Conservation (phyloP, 64 coral and sea anemone genomes). For the Actinia equina region DNA sequence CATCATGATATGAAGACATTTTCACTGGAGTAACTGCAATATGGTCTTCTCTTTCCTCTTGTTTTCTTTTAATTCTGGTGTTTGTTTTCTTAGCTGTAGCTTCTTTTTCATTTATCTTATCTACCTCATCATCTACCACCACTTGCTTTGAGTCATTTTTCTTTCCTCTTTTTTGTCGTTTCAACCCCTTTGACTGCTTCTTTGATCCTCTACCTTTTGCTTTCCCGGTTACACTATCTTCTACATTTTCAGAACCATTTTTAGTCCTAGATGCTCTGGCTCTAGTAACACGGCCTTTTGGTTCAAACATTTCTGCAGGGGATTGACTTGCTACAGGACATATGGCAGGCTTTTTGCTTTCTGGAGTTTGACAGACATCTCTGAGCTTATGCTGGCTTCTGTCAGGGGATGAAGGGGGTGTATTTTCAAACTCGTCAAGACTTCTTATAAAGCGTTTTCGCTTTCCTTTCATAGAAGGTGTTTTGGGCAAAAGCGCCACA, state of each 20-base stretch:
- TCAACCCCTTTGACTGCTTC: not conserved
- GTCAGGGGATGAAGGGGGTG: slow-evolving; percentile 5
- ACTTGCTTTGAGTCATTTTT: slow-evolving; percentile 31
- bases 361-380: not conserved
- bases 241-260: not conserved
- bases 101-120: not conserved
- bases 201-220: not conserved
- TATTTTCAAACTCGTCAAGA: slow-evolving; percentile 41
- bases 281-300: not conserved
- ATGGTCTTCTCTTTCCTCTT: not conserved
- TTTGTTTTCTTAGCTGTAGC: not conserved
- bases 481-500: slow-evolving; percentile 71
- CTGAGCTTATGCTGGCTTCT: slow-evolving; percentile 5
- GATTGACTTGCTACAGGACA: not conserved
- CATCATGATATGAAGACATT: not conserved
- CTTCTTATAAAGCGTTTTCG: slow-evolving; percentile 29
- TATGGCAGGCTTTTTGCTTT: slow-evolving; percentile 26
- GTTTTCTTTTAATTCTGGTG: slow-evolving; percentile 21
- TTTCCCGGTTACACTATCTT: slow-evolving; percentile 18
- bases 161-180: slow-evolving; percentile 6
- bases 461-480: slow-evolving; percentile 85
- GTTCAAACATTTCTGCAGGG: not conserved
- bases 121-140: not conserved
- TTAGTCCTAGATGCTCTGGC: not conserved
- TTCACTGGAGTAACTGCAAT: not conserved